Conservation (phyloP, 2,113 vertebrate species). For the Thunnus thynnus region DNA sequence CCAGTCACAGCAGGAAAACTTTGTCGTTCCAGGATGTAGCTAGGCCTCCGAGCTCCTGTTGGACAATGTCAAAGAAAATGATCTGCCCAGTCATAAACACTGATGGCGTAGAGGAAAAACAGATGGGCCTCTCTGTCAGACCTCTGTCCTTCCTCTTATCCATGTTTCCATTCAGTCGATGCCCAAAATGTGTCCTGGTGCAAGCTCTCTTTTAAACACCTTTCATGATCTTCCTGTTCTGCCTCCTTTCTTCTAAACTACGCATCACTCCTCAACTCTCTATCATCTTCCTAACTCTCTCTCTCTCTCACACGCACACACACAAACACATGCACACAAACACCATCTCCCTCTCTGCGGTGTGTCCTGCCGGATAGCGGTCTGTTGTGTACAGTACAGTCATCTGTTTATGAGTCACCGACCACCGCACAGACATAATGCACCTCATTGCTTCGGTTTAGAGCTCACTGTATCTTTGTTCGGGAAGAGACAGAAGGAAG, state of each 20-base stretch:
- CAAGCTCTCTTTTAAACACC: slow-evolving; percentile 15
- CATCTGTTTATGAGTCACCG: slow-evolving; percentile 78
- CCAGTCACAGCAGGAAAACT: slow-evolving; percentile 42
- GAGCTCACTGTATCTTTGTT: slow-evolving; percentile 32
- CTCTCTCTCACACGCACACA: neutral
- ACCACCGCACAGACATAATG: slow-evolving; percentile 45
- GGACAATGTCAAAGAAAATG: slow-evolving; percentile 62
- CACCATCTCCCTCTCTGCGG: slow-evolving; percentile 41
- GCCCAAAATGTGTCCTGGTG: slow-evolving; percentile 32
- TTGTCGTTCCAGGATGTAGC: slow-evolving; percentile 23
- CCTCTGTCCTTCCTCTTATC: slow-evolving; percentile 50
- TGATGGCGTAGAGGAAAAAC: slow-evolving; percentile 56
- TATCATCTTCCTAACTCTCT: neutral
- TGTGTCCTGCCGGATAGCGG: slow-evolving; percentile 58
- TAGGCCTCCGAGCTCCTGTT: slow-evolving; percentile 47
- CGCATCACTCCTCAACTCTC: slow-evolving; percentile 32
- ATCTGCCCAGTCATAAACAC: slow-evolving; percentile 66
- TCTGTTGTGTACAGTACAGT: slow-evolving; percentile 74
- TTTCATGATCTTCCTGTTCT: slow-evolving; percentile 23
- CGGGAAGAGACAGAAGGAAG: neutral
- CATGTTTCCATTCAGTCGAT: slow-evolving; percentile 48
- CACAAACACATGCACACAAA: slow-evolving; percentile 6
- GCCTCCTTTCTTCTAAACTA: slow-evolving; percentile 14
- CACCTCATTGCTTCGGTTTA: slow-evolving; percentile 33
- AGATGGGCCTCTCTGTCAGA: slow-evolving; percentile 76